phyloP scores from a whole-genome alignment of 2,888 invertebrate species.

The Rhaphigaster nebulosa region DNA sequence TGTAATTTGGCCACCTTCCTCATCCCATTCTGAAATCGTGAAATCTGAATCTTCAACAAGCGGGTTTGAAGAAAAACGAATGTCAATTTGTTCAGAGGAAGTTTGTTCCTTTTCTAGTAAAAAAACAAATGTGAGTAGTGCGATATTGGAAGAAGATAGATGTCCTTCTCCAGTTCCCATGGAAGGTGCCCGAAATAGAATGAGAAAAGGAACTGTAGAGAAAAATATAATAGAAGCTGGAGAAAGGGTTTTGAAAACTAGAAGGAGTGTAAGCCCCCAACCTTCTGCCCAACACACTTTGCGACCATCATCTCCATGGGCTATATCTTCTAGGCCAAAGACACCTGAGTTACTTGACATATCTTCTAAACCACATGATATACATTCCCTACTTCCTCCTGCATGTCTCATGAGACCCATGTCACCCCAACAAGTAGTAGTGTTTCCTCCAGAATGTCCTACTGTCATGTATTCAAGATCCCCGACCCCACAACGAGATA shows the following conservation, averaged over 20 bases:
- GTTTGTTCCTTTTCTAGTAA: constrained; percentile 64
- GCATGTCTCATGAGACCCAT: constrained; percentile 64
- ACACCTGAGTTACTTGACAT: constrained; percentile 64
- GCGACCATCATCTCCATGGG: constrained; percentile 6
- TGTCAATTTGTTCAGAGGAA: constrained; percentile 67
- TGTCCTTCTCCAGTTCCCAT: constrained; percentile 63
- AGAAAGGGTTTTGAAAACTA: constrained; percentile 51
- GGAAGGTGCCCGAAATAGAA: constrained; percentile 16
- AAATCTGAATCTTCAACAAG: constrained; percentile 45
- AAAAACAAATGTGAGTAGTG: constrained; percentile 15
- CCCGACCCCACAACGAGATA: constrained; percentile 62
- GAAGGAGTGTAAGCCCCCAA: constrained; percentile 26
- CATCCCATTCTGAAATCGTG: constrained; percentile 28
- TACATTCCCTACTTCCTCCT: constrained; percentile 65
- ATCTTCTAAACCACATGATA: constrained; percentile 64
- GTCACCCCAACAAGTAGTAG: constrained; percentile 65
- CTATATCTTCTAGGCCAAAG: constrained; percentile 47
- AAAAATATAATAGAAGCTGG: constrained; percentile 46
- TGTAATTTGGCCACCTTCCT: constrained; percentile 56
- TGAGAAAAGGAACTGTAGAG: constrained; percentile 43
- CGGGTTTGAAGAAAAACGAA: constrained; percentile 64
- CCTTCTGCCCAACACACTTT: not conserved
- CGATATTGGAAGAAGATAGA: constrained; percentile 59
- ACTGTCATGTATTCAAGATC: constrained; percentile 63
- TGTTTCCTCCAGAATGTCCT: constrained; percentile 66